Base-by-base conservation (phyloP, 35 echinoderm and acorn worm species). In the Patiria miniata region DNA sequence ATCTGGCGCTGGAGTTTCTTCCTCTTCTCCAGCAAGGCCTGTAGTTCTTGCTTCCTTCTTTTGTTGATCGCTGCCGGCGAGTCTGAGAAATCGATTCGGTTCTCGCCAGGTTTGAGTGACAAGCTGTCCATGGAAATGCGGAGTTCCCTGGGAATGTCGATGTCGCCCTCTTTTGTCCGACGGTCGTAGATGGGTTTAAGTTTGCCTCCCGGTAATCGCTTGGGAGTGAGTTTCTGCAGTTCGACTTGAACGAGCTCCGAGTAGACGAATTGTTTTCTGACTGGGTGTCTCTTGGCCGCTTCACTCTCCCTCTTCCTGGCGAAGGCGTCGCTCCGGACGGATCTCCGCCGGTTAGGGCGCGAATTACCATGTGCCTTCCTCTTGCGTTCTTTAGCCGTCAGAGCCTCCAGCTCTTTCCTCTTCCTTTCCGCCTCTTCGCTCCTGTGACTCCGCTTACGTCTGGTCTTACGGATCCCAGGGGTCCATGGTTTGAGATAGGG, bases 131-230 rank as follows among this genome's bases (percentile, higher is more conserved):
- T 54, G 4, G 78, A 60, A 4, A 92, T 81, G 18, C 77, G 84
- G 32, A 73, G 34, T 10, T 82, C 39, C 0, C 81, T 39, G 2
- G 92, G 92, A 6, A 90, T 51, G 52, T 83, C 83, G 38, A 94
- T 90, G 12, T 94, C 92, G 4, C 92, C 92, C 2, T 73, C 42
- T 87, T 40, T 36, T 14, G 39, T 82, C 21, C 51, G 85, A 30
- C 92, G 87, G 32, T 94, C 86, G 59, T 94, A 94, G 40, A 89
- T 87, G 6, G 92, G 83, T 90, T 94, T 94, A 2, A 94, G 87
- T 60, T 86, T 94, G 8, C 92, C 87, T 16, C 92, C 92, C 38
- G 92, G 92, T 6, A 81, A 2, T 57, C 92, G 61, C 22, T 81
- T 53, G 2, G 92, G 92, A 17, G 89, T 94, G 40, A 89, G 69